Conservation (phyloP, 2,113 vertebrate genomes). For the Dipodomys ordii region DNA sequence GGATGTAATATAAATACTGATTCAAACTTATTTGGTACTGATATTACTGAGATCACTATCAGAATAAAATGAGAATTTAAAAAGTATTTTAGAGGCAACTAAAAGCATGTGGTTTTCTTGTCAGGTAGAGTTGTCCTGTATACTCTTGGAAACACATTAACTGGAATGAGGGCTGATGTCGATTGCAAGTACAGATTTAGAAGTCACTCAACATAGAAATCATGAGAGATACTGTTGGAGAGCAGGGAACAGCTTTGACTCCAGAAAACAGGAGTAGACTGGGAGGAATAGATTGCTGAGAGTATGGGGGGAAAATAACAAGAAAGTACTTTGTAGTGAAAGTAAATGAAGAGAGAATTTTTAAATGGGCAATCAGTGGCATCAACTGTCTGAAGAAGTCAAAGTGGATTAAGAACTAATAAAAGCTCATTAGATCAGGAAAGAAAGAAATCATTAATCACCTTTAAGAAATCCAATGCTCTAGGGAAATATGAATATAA, state of each 20-base stretch:
- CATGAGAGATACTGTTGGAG: background rate
- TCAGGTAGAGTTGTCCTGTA: background rate
- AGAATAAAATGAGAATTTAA: slow-evolving; percentile 10
- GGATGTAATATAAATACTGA: background rate
- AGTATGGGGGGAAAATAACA: background rate
- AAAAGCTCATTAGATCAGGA: background rate
- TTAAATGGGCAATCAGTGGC: background rate
- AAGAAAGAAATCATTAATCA: background rate
- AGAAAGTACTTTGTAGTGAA: background rate
- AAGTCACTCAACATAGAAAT: slow-evolving; percentile 14
- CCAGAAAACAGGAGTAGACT: background rate
- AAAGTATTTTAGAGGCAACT: background rate
- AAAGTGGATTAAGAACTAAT: background rate
- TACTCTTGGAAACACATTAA: background rate
- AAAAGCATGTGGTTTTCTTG: slow-evolving; percentile 5
- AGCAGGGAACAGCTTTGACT: background rate
- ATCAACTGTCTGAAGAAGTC: background rate
- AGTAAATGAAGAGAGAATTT: background rate
- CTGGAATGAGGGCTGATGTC: background rate
- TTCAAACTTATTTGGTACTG: background rate
- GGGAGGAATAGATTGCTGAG: background rate
- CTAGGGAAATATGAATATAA: background rate
- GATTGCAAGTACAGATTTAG: background rate
- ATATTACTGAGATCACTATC: background rate
- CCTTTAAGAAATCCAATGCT: background rate